Conservation (phyloP, 2,113 vertebrate genomes). For the Varanus salvator region DNA sequence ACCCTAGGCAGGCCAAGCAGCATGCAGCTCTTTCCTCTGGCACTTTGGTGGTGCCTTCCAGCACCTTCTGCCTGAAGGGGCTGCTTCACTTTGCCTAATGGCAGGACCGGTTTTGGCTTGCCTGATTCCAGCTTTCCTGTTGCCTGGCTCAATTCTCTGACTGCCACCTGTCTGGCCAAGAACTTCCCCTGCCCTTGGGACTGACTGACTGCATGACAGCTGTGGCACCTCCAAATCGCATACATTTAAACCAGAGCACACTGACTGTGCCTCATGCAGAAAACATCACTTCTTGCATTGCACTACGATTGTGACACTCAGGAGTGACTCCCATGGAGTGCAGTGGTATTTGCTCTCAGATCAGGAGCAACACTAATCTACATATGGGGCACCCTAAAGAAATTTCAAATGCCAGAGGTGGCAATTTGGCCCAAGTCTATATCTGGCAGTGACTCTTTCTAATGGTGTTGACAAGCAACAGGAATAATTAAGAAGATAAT, state of each 20-base stretch:
- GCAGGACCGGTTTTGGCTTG: background rate
- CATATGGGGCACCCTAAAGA: no score
- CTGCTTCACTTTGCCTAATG: no score
- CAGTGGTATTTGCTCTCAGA: background rate
- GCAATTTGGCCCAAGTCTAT: no score
- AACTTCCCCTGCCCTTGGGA: background rate
- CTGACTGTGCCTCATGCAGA: background rate
- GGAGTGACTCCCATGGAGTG: background rate
- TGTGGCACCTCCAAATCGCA: background rate
- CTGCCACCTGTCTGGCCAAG: background rate
- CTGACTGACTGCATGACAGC: background rate
- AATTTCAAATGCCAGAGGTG: no score
- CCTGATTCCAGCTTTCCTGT: background rate
- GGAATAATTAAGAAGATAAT: no score
- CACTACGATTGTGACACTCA: background rate
- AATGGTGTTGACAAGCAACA: no score
- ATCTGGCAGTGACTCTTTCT: no score
- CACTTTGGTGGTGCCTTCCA: no score
- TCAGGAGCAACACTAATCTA: no score
- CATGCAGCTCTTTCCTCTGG: no score
- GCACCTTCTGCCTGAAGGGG: no score
- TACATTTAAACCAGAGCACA: background rate
- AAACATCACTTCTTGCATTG: background rate
- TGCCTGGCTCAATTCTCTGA: background rate
- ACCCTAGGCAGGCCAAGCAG: no score